Conservation (phyloP, 2,797 vertebrate genomes). For the Pelochelys cantorii region DNA sequence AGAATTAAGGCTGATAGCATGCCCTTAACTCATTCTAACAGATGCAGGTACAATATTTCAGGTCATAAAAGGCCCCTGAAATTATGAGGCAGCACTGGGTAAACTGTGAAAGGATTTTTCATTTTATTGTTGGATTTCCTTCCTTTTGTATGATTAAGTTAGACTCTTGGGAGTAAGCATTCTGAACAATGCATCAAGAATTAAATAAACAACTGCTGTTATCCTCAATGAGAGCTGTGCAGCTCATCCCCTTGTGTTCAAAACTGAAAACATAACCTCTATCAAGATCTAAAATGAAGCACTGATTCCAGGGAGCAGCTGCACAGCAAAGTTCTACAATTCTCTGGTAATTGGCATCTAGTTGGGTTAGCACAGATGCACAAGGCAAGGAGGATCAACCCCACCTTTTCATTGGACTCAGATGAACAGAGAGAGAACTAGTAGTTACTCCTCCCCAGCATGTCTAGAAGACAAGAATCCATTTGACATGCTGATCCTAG, state of each 20-base stretch:
- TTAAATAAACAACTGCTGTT: background rate
- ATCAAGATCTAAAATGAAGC: background rate
- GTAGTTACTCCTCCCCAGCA: background rate
- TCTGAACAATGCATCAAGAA: background rate
- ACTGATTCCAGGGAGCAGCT: background rate
- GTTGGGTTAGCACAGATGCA: background rate
- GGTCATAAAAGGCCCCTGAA: background rate
- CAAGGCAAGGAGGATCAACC: background rate
- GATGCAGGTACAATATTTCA: background rate
- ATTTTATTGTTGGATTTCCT: background rate
- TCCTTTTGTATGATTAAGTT: background rate
- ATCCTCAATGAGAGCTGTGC: background rate
- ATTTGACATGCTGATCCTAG: background rate
- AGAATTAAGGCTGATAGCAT: background rate
- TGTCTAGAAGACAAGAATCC: background rate
- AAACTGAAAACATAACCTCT: background rate
- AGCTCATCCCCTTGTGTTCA: background rate
- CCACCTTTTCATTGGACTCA: accelerated
- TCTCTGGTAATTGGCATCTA: background rate
- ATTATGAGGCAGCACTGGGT: accelerated
- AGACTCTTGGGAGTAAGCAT: background rate
- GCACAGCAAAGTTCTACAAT: background rate
- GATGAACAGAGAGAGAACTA: background rate
- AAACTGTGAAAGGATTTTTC: background rate
- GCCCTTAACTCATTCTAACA: background rate